These are phyloP conservation scores for Meiosimyza platycephala DNA, from an alignment of 2,888 invertebrate species.

Conservation along the genomic window DNA sequence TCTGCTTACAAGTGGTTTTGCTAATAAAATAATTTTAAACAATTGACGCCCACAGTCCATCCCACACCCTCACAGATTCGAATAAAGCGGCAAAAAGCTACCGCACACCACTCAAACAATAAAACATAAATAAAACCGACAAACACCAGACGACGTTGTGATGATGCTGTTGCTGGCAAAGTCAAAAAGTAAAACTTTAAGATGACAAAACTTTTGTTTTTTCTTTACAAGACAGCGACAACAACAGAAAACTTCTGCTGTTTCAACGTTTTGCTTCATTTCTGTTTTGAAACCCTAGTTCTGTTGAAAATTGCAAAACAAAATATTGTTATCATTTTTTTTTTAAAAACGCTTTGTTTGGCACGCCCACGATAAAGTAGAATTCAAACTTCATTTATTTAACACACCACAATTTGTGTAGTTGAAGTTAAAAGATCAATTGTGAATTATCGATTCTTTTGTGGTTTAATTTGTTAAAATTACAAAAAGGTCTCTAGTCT, in stretches of 20 bases:
- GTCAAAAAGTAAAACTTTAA: constrained; percentile 33
- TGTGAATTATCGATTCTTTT: too few relatives aligned
- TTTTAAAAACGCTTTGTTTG: constrained; percentile 5
- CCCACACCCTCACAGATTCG: too few relatives aligned
- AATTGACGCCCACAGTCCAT: constrained; percentile 14
- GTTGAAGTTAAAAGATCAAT: too few relatives aligned
- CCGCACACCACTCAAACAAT: constrained; percentile 10
- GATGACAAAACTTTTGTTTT: constrained; percentile 32
- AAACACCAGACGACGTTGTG: not conserved
- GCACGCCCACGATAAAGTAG: not conserved
- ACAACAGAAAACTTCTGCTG: too few relatives aligned
- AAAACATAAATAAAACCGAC: constrained; percentile 13
- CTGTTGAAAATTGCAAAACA: constrained; percentile 12
- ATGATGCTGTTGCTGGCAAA: not conserved
- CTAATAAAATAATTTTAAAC: constrained; percentile 28
- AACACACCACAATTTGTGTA: too few relatives aligned
- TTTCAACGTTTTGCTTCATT: too few relatives aligned
- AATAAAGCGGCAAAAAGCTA: too few relatives aligned
- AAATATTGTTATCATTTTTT: constrained; percentile 11
- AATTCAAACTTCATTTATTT: too few relatives aligned
- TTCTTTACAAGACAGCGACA: not conserved
- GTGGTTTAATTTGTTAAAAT: too few relatives aligned
- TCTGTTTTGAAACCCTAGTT: too few relatives aligned
- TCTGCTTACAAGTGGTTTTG: constrained; percentile 37
- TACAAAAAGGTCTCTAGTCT: too few relatives aligned